A percentile compares a stretch with the other conserved stretches of the same genome.
phyloP scores from a whole-genome alignment of 2,113 vertebrate genomes.

The Mesitornis unicolor region DNA sequence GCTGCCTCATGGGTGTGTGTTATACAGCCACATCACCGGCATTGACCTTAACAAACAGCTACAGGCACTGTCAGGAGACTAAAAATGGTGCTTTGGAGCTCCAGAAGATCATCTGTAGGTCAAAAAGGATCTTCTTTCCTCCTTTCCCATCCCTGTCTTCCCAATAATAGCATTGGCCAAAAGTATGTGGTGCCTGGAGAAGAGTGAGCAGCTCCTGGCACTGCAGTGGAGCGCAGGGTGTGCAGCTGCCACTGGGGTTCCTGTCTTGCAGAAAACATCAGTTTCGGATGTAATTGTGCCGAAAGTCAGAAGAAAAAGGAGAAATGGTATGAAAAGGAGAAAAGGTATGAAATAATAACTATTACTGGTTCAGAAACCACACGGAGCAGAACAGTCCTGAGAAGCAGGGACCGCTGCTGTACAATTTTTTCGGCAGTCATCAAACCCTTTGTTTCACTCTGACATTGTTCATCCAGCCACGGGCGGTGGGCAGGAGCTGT shows the following conservation, averaged over 20 bases:
- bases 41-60: background rate
- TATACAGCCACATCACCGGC: background rate
- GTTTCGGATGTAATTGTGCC: background rate
- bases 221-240: rapidly evolving
- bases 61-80: background rate
- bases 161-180: rapidly evolving
- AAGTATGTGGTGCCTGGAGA: background rate
- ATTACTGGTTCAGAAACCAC: background rate
- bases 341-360: background rate
- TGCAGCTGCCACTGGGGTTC: background rate
- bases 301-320: background rate
- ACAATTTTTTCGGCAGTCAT: background rate
- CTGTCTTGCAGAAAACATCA: background rate
- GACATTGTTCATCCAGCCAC: background rate
- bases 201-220: background rate
- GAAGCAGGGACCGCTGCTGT: background rate
- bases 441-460: background rate
- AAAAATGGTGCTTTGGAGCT: background rate
- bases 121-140: background rate
- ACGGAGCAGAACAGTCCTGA: background rate
- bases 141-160: background rate
- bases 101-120: background rate
- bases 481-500: background rate
- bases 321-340: background rate
- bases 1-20: background rate